Evolutionary conservation across 2,113 vertebrate species (phyloP).

Genomic region (Siphamia tubifer): DNA sequence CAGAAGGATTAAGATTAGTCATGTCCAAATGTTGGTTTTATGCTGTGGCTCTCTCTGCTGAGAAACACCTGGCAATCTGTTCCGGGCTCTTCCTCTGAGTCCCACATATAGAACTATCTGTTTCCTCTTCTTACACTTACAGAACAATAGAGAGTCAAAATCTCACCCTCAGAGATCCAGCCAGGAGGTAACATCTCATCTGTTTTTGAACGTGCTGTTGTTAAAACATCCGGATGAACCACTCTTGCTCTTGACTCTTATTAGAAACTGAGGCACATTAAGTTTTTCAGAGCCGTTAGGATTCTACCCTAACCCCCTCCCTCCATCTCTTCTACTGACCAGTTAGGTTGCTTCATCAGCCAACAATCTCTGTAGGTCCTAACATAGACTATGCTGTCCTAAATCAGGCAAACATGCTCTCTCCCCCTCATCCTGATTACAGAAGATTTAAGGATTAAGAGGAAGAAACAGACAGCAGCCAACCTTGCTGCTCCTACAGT

Average conservation of each 20-base stretch:
- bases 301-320: slow-evolving; percentile 35
- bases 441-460: slow-evolving; percentile 81
- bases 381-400: slow-evolving; percentile 69
- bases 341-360: slow-evolving; percentile 50
- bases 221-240: slow-evolving; percentile 39
- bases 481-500: slow-evolving; percentile 52
- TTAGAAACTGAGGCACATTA: slow-evolving; percentile 31
- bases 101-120: too few relatives aligned
- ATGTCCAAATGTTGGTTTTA: background rate
- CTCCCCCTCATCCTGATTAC: slow-evolving; percentile 79
- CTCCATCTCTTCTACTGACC: slow-evolving; percentile 41
- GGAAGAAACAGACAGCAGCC: slow-evolving; percentile 65
- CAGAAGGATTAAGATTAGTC: background rate
- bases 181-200: slow-evolving; percentile 15
- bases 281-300: slow-evolving; percentile 38
- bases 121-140: too few relatives aligned
- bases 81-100: background rate
- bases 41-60: slow-evolving; percentile 23
- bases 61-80: slow-evolving; percentile 10
- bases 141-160: background rate
- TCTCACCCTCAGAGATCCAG: slow-evolving; percentile 63
- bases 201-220: background rate
- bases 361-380: slow-evolving; percentile 56
- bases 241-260: slow-evolving; percentile 25
- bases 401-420: slow-evolving; percentile 75